Evolutionary conservation across 2,888 invertebrate genomes (phyloP), one percentile per base, ranked within the genome.

Genomic region (Ceratothoa steindachneri): DNA sequence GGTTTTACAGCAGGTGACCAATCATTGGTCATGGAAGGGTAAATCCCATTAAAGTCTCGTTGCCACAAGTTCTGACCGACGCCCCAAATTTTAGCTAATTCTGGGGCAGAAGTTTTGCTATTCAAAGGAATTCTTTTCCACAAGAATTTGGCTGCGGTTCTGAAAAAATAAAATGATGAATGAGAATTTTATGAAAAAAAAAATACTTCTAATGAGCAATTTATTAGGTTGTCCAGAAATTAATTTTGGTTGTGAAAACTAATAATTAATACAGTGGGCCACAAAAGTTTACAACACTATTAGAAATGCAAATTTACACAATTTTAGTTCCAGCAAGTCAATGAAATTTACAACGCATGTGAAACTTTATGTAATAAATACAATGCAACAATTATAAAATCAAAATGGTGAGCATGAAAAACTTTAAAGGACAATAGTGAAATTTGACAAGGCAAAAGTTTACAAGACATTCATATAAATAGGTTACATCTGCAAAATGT

Each of bases 51-150:
- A 81, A 91, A 90, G 83, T 95, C 93, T 83, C 93, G 89, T 82
- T 90, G 89, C 91, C 93, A 94, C 86, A 96, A 87, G 81, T 90
- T 90, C 83, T 92, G 90, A 5, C 92, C 94, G 0, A 96, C 90
- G 19, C 87, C 85, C 93, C 95, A 94, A 80, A 96, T 89, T 67
- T 89, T 89, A 68, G 85, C 86, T 81, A 96, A 85, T 86, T 95
- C 94, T 73, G 89, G 87, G 83, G 89, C 89, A 64, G 88, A 87
- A 72, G 87, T 86, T 84, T 93, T 94, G 12, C 92, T 85, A 81
- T 85, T 87, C 73, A 87, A 85, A 4, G 96, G 93, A 82, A 95
- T 95, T 82, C 96, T 89, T 85, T 94, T 94, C 96, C 96, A 96
- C 81, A 96, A 86, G 84, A 91, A 93, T 84, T 95, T 95, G 0